Conservation (phyloP, 2,888 invertebrate genomes). For the Eulithis prunata region DNA sequence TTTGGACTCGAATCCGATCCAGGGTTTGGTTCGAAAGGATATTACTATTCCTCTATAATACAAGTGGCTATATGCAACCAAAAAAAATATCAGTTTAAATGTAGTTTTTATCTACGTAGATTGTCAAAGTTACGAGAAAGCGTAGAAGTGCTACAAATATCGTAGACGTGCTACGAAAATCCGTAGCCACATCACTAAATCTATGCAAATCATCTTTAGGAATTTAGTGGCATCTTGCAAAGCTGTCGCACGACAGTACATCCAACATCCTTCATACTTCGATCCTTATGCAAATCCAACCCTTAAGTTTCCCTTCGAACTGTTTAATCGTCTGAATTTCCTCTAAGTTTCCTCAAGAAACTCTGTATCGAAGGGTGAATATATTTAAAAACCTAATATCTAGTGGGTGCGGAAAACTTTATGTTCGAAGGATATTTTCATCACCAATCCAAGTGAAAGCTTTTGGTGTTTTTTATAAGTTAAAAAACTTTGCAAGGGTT, state of each 20-base stretch:
- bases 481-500: conserved; percentile 49
- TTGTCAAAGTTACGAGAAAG: neutral
- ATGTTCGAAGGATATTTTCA: conserved; percentile 59
- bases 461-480: conserved; percentile 52
- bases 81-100: too few species aligned
- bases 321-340: conserved; percentile 78
- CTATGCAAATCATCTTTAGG: conserved; percentile 35
- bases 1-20: too few species aligned
- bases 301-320: conserved; percentile 76
- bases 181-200: conserved; percentile 11
- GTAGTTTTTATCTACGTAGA: too few species aligned
- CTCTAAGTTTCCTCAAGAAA: conserved; percentile 67
- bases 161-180: conserved; percentile 18
- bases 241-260: conserved; percentile 43
- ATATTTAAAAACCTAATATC: conserved; percentile 81
- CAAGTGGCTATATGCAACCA: too few species aligned
- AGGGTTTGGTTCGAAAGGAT: too few species aligned
- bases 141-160: conserved; percentile 12
- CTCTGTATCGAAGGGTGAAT: conserved; percentile 81
- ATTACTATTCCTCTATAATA: too few species aligned
- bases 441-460: conserved; percentile 66
- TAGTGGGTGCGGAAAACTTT: conserved; percentile 75
- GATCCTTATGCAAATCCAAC: conserved; percentile 79
- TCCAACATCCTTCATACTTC: conserved; percentile 41
- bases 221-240: conserved; percentile 36